These are phyloP conservation scores for Parasteatoda tepidariorum DNA, from an alignment of 1,140 invertebrate species.

Conservation along the genomic window DNA sequence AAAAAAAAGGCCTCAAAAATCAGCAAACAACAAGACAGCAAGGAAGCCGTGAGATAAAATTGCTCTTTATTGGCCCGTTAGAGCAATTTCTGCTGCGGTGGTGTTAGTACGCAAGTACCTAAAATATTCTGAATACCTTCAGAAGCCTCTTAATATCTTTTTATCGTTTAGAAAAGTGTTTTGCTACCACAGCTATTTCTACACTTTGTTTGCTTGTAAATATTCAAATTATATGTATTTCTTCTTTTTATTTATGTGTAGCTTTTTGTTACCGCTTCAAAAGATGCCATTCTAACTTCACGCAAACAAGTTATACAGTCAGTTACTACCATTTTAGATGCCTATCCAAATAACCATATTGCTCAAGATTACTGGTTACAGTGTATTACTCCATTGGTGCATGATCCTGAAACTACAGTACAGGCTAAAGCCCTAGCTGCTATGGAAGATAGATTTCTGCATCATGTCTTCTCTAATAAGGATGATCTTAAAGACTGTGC, in stretches of 20 bases:
- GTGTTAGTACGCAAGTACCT: too few relatives aligned
- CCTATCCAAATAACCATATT: conserved; percentile 68
- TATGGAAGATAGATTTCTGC: conserved; percentile 66
- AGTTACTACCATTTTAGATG: conserved; percentile 71
- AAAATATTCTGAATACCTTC: too few relatives aligned
- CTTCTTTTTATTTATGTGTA: conserved; percentile 64
- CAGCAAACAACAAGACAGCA: too few relatives aligned
- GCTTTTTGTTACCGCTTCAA: conserved; percentile 71
- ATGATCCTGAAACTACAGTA: conserved; percentile 74
- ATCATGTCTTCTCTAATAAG: conserved; percentile 63
- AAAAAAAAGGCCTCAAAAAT: too few relatives aligned
- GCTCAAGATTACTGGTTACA: conserved; percentile 71
- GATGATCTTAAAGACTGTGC: conserved; percentile 60
- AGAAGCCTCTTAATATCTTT: too few relatives aligned
- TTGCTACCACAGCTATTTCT: too few relatives aligned
- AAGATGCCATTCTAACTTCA: conserved; percentile 72
- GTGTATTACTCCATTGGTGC: conserved; percentile 73
- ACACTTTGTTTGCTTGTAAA: too few relatives aligned
- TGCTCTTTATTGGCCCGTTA: too few relatives aligned
- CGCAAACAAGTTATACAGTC: conserved; percentile 73
- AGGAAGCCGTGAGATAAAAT: too few relatives aligned
- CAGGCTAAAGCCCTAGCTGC: conserved; percentile 74
- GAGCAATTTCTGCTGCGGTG: too few relatives aligned
- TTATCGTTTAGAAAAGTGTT: too few relatives aligned
- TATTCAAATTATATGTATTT: too few relatives aligned